phyloP scores from a whole-genome alignment of 2,888 invertebrate genomes.

The Morpho achilles region DNA sequence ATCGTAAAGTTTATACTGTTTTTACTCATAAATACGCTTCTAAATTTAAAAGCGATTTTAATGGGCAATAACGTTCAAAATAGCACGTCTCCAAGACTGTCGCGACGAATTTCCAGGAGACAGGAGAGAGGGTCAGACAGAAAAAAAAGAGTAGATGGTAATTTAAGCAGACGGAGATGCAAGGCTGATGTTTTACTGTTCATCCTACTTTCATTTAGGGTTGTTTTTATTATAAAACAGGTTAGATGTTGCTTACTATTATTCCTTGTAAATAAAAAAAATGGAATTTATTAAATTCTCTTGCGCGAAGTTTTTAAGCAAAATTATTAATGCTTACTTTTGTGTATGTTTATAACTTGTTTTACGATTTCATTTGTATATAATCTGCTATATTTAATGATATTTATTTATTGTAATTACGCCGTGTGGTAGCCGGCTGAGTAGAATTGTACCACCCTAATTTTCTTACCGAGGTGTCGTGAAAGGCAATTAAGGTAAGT shows the following conservation, averaged over 20 bases:
- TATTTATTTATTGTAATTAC: too few species aligned
- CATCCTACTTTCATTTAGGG: conserved; percentile 41
- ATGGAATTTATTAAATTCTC: too few species aligned
- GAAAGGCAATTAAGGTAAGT: too few species aligned
- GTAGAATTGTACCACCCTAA: too few species aligned
- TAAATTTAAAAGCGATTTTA: conserved; percentile 14
- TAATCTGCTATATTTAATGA: too few species aligned
- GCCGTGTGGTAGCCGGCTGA: too few species aligned
- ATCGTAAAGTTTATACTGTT: conserved; percentile 19
- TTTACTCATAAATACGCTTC: conserved; percentile 6
- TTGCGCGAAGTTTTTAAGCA: too few species aligned
- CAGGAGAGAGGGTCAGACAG: conserved; percentile 48
- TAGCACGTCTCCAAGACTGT: conserved; percentile 47
- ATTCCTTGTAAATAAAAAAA: too few species aligned
- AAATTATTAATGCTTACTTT: too few species aligned
- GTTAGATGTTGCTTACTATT: background rate
- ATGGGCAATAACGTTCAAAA: conserved; percentile 51
- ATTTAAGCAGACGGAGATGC: conserved; percentile 45
- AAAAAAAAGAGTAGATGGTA: conserved; percentile 53
- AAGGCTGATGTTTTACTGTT: conserved; percentile 28
- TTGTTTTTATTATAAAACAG: conserved; percentile 30
- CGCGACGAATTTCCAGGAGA: conserved; percentile 67
- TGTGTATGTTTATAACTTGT: too few species aligned
- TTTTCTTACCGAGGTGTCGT: too few species aligned
- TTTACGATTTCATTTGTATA: too few species aligned